Evolutionary conservation across 2,113 vertebrate species (phyloP).

Genomic region (Lepisosteus osseus): DNA sequence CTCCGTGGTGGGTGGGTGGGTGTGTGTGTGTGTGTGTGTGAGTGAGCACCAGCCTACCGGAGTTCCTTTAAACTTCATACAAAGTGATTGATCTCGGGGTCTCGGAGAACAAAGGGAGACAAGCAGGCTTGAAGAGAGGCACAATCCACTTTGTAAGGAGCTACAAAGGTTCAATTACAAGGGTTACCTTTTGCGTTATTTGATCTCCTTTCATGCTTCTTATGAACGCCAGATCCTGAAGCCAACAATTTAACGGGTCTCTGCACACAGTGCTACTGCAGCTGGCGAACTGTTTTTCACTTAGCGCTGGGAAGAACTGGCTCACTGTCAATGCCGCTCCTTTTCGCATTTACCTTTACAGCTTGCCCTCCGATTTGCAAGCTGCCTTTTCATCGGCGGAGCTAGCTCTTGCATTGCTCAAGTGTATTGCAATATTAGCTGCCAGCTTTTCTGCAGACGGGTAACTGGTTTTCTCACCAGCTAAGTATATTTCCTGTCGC

Average conservation of each 20-base stretch:
- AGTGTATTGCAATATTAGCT: too few species aligned
- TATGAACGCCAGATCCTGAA: constrained; percentile 16
- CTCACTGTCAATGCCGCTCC: neutral
- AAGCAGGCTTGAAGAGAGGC: constrained; percentile 30
- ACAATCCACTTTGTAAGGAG: constrained; percentile 19
- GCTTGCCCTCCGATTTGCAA: too few species aligned
- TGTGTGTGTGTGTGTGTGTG: constrained; percentile 19
- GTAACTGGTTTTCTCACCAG: too few species aligned
- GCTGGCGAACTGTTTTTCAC: constrained; percentile 11
- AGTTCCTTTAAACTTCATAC: constrained; percentile 56
- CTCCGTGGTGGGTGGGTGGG: constrained; percentile 22
- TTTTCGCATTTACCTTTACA: neutral
- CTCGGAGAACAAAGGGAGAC: constrained; percentile 39
- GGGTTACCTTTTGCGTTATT: constrained; percentile 20
- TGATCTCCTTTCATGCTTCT: constrained; percentile 11
- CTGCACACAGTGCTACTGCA: constrained; percentile 3
- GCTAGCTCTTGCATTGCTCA: too few species aligned
- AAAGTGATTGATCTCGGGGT: constrained; percentile 54
- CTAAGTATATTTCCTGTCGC: too few species aligned
- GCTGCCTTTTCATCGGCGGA: too few species aligned
- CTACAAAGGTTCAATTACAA: constrained; percentile 39
- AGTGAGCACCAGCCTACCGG: constrained; percentile 25
- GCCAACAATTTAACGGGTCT: constrained; percentile 24
- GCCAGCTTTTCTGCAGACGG: too few species aligned
- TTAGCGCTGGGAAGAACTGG: neutral